Evolutionary conservation across 64 coral and sea anemone species (phyloP).

Genomic region (Astreopora myriophthalma): DNA sequence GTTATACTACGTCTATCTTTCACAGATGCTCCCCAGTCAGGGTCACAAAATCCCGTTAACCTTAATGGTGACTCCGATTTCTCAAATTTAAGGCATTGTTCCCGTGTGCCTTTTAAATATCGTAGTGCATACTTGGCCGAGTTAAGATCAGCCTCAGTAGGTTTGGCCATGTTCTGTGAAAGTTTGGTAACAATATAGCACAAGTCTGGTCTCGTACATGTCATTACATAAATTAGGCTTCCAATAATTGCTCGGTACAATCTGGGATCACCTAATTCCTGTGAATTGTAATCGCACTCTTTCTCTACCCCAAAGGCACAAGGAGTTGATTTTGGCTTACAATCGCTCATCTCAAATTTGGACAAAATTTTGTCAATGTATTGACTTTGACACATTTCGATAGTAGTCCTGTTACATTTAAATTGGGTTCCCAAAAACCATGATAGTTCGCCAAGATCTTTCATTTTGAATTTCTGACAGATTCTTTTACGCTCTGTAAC

Average conservation of each 20-base stretch:
- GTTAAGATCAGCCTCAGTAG: constrained; percentile 14
- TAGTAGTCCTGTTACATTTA: neutral
- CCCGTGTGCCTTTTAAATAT: constrained; percentile 28
- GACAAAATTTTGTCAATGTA: neutral
- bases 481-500: no score
- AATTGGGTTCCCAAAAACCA: constrained; percentile 2
- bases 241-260: constrained; percentile 26
- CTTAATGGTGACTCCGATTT: constrained; percentile 24
- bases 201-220: no score
- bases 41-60: constrained; percentile 9
- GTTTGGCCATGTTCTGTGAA: constrained; percentile 46
- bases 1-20: constrained; percentile 27
- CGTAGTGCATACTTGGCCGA: neutral
- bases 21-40: constrained; percentile 29
- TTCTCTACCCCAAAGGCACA: neutral
- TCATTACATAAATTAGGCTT: constrained; percentile 9
- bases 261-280: neutral
- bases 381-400: constrained; percentile 4
- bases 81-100: constrained; percentile 6
- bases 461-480: no score
- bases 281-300: neutral
- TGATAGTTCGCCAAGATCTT: no score
- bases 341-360: constrained; percentile 12
- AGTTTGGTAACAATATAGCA: constrained; percentile 7
- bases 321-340: constrained; percentile 14